Percentiles rank a stretch among this genome's conserved stretches.
These are phyloP conservation scores for Hormaphis cornu DNA, from an alignment of 1,140 invertebrate genomes.

Conservation along the genomic window DNA sequence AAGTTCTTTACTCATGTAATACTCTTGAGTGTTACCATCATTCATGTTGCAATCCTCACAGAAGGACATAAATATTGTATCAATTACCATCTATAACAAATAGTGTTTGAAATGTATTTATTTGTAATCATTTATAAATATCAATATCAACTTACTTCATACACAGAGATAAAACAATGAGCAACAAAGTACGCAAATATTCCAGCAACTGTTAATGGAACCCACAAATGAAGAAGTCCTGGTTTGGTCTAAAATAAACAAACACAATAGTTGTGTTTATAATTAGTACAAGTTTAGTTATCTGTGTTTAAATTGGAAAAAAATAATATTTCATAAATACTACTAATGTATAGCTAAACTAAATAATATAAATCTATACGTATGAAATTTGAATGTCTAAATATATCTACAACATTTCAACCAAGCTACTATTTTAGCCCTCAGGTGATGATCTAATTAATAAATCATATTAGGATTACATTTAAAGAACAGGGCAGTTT, in stretches of 20 bases:
- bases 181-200: slow-evolving; percentile 63
- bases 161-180: slow-evolving; percentile 67
- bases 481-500: too few species aligned
- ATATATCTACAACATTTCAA: too few species aligned
- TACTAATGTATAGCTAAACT: too few species aligned
- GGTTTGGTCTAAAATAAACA: slow-evolving; percentile 45
- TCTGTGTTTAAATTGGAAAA: too few species aligned
- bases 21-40: slow-evolving; percentile 60
- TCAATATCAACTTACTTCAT: slow-evolving; percentile 52
- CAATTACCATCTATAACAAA: slow-evolving; percentile 62
- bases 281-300: too few species aligned
- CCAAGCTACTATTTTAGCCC: too few species aligned
- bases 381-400: too few species aligned
- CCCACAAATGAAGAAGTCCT: slow-evolving; percentile 57
- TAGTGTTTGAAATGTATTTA: background rate
- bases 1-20: slow-evolving; percentile 63
- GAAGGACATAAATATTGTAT: slow-evolving; percentile 74
- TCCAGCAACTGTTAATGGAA: slow-evolving; percentile 54
- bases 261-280: slow-evolving; percentile 4
- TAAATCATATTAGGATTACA: too few species aligned
- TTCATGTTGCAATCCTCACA: slow-evolving; percentile 67
- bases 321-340: too few species aligned
- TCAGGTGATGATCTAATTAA: too few species aligned
- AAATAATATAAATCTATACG: too few species aligned
- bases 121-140: background rate